These are phyloP conservation scores for Myiagra hebetior DNA, from an alignment of 2,113 vertebrate species.

Conservation along the genomic window DNA sequence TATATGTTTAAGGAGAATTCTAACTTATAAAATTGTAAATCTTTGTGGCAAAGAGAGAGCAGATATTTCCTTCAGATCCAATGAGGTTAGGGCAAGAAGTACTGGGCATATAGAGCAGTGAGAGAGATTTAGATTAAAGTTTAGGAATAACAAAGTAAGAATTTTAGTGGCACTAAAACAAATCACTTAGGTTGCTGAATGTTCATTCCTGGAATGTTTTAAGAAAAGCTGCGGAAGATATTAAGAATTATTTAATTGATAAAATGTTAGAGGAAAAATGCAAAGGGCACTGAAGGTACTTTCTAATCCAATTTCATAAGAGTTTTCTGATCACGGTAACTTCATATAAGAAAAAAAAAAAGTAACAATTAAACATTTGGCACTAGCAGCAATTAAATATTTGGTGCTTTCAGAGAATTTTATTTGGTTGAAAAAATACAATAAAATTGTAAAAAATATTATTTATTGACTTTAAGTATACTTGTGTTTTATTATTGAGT, in stretches of 20 bases:
- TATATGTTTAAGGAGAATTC: background rate
- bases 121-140: background rate
- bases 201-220: background rate
- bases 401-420: background rate
- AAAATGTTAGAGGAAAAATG: background rate
- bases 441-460: background rate
- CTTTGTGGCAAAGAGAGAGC: background rate
- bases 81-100: background rate
- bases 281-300: background rate
- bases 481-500: background rate
- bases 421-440: background rate
- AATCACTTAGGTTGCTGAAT: background rate
- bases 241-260: background rate
- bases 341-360: background rate
- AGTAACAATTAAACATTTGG: background rate
- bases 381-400: background rate
- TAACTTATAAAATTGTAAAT: background rate
- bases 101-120: background rate
- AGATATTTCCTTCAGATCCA: background rate
- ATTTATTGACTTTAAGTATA: background rate
- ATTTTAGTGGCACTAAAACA: background rate
- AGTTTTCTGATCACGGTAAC: background rate
- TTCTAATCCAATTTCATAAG: background rate
- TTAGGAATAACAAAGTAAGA: background rate
- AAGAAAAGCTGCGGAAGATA: background rate